Conservation (phyloP, 2,113 vertebrate genomes). For the Rostratula benghalensis region DNA sequence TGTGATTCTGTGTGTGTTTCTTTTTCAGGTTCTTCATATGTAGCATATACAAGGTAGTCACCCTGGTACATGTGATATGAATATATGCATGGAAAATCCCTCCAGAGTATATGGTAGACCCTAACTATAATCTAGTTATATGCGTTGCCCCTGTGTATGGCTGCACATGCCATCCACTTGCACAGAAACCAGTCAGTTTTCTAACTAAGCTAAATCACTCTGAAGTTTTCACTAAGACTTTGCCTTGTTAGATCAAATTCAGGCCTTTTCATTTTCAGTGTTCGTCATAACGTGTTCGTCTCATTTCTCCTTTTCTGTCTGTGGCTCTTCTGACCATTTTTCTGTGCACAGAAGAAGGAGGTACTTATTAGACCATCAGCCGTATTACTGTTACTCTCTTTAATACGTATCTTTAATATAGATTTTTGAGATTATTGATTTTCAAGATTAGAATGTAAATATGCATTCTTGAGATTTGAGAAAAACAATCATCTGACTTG, state of each 20-base stretch:
- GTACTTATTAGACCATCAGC: background rate
- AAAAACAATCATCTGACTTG: background rate
- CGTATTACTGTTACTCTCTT: background rate
- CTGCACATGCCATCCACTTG: background rate
- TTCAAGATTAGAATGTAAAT: background rate
- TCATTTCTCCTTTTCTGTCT: background rate
- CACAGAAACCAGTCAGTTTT: background rate
- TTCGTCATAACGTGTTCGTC: background rate
- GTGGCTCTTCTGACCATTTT: background rate
- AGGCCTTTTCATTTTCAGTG: background rate
- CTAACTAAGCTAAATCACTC: background rate
- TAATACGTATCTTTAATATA: background rate
- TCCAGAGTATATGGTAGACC: accelerated
- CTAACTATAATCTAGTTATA: background rate
- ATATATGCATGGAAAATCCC: accelerated
- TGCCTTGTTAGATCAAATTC: background rate
- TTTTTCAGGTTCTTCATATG: background rate
- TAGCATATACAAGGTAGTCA: accelerated
- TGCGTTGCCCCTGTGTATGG: background rate
- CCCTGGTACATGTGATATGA: background rate
- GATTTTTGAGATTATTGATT: background rate
- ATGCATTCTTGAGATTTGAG: background rate
- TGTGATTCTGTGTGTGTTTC: background rate
- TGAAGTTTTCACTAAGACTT: background rate
- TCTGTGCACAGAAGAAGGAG: background rate